Evolutionary conservation across 2,888 invertebrate species (phyloP).

Genomic region (Tryphoninae sp.): DNA sequence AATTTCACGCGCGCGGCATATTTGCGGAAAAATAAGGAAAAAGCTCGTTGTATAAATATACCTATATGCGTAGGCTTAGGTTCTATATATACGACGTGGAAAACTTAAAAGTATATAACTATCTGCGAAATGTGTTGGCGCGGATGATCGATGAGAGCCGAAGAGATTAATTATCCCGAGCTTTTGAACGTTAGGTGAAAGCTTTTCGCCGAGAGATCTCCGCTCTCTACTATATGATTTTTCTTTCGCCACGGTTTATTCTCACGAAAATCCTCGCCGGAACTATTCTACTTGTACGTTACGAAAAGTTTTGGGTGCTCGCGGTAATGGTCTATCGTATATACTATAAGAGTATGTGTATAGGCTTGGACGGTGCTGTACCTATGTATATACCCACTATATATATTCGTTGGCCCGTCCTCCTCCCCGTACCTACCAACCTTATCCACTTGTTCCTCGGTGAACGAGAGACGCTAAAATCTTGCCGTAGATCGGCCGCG

Average conservation of each 20-base stretch:
- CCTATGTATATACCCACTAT: not conserved
- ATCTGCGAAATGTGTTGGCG: conserved; percentile 18
- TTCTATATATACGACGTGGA: conserved; percentile 8
- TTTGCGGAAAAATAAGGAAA: not conserved
- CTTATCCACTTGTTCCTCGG: no score
- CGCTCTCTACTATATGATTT: conserved; percentile 36
- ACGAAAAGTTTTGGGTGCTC: conserved; percentile 40
- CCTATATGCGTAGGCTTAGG: not conserved
- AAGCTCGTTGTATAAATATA: conserved; percentile 5
- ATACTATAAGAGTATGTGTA: no score
- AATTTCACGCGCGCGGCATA: conserved; percentile 20
- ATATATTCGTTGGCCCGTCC: not conserved
- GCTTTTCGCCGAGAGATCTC: conserved; percentile 36
- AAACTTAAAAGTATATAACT: conserved; percentile 22
- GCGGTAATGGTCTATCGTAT: conserved; percentile 7
- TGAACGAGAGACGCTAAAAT: conserved; percentile 28
- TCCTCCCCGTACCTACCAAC: not conserved
- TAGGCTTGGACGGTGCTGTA: not conserved
- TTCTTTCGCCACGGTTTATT: conserved; percentile 53
- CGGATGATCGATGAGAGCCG: conserved; percentile 57
- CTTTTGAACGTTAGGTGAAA: conserved; percentile 32
- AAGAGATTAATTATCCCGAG: conserved; percentile 58
- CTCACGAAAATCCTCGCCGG: conserved; percentile 38
- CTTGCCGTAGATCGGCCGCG: conserved; percentile 31
- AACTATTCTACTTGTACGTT: conserved; percentile 45